Base-by-base conservation (phyloP, 2,113 vertebrate species). In the Cichladusa arquata region DNA sequence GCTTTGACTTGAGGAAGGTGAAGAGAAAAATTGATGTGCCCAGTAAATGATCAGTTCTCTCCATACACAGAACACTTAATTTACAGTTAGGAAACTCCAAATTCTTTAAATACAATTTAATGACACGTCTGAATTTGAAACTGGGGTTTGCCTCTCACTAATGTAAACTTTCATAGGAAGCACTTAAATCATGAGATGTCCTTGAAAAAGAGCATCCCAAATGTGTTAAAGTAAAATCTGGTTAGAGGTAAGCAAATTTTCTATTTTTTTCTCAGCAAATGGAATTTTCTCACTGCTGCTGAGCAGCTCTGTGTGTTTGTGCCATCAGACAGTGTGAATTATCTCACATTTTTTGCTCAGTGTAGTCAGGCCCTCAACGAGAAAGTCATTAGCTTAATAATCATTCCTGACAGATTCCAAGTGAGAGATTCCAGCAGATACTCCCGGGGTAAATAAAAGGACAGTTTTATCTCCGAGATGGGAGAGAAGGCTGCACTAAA, bases 391-490 rank as follows among this genome's bases (percentile, higher is more conserved):
- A 83, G 90, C 86, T 74, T 56, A 74, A 62, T 78, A 90, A 67
- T 69, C 78, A 86, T 33, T 71, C 56, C 83, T 81, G 82, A 53
- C 90, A 86, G 79, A 40, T 40, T 83, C 72, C 38, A 19, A 94
- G 86, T 4, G 82, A 74, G 94, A 67, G 62, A 83, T 69, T 82
- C 91, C 87, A 92, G 7, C 44, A 85, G 71, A 88, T 54, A 90
- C 76, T 95, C 88, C 82, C 31, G 76, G 88, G 90, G 60, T 95
- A 92, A 78, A 79, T 74, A 88, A 94, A 91, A 57, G 80, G 80
- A 36, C 51, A 64, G 36, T 31, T 92, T 96, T 94, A 80, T 96
- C 92, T 86, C 48, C 45, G 20, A 3, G 83, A 78, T 38, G 61
- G 67, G 89, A 66, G 64, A 15, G 76, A 28, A 51, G 42, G 60